phyloP scores from a whole-genome alignment of 2,888 invertebrate species.

The Caenorhabditis sulstoni region DNA sequence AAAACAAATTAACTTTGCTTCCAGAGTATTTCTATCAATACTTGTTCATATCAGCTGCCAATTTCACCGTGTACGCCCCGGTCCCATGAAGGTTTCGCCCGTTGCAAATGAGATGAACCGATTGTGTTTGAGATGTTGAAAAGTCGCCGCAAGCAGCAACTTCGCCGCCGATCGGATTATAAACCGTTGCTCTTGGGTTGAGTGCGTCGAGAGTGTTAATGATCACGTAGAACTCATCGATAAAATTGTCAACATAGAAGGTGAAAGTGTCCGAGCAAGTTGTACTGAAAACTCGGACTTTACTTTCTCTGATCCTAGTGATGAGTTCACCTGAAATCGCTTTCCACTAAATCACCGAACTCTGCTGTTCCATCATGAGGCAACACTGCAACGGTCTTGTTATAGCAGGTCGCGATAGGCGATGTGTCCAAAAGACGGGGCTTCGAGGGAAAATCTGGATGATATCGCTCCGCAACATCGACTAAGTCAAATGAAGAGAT shows the following conservation, averaged over 20 bases:
- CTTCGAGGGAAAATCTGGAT: constrained; percentile 22
- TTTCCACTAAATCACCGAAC: constrained; percentile 54
- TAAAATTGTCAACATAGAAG: constrained; percentile 60
- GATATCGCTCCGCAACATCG: constrained; percentile 1
- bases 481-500: neutral
- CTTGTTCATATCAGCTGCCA: constrained; percentile 52
- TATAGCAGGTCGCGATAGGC: constrained; percentile 39
- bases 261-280: constrained; percentile 56
- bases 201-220: constrained; percentile 41
- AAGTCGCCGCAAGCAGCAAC: constrained; percentile 40
- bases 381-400: constrained; percentile 33
- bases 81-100: constrained; percentile 28
- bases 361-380: constrained; percentile 50
- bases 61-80: constrained; percentile 57
- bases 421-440: neutral
- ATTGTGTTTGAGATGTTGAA: constrained; percentile 20
- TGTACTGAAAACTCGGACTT: constrained; percentile 50
- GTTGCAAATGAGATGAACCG: constrained; percentile 49
- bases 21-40: constrained; percentile 12
- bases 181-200: constrained; percentile 52
- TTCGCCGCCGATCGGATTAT: constrained; percentile 55
- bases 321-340: constrained; percentile 47
- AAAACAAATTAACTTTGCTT: neutral
- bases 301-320: no score
- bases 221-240: constrained; percentile 58